Evolutionary conservation across 2,888 invertebrate genomes (phyloP), one percentile per base, ranked within the genome.

Genomic region (Dynastes grantii): DNA sequence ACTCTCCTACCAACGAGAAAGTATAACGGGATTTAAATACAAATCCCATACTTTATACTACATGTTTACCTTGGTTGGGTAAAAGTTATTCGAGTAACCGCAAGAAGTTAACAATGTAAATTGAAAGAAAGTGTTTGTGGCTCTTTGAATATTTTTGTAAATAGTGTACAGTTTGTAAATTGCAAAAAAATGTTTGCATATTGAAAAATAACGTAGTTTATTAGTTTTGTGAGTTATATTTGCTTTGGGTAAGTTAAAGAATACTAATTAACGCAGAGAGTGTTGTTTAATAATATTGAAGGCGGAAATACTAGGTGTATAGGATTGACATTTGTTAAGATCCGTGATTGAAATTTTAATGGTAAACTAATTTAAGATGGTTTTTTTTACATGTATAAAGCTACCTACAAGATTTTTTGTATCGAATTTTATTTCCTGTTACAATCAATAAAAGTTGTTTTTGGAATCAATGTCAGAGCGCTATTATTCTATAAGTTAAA

Each of bases 11-110:
- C 51, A 32, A 11, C 22, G 61, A 53, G 76, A 65, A 76, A 71
- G 76, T 76, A 32, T 63, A 71, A 76, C 67, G 70, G 55, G 45
- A 64, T 67, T 65, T 9, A 53, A 64, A 64, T 32, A 32, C 8
- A 40, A 40, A 40, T 29, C 29, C 29, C 29, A 29, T 51, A 22
- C 45, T 53, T 78, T 68, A 79, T 81, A 80, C 55, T 81, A 80
- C 82, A 76, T 49, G 81, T 80, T 84, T 84, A 83, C 84, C 84
- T 84, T 84, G 84, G 45, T 78, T 73, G 79, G 78, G 83, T 83
- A 83, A 84, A 83, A 84, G 84, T 82, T 78, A 81, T 71, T 78
- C 51, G n/a, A 53, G 11, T 61, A 68, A 64, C 9, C 53, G 13
- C 45, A 53, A 76, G 68, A 80, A 76, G 37, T 76, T 67, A 65